Percentiles rank a stretch among this genome's conserved stretches.
Evolutionary conservation across 2,113 vertebrate species (phyloP).

Genomic region (Mastomys natalensis): DNA sequence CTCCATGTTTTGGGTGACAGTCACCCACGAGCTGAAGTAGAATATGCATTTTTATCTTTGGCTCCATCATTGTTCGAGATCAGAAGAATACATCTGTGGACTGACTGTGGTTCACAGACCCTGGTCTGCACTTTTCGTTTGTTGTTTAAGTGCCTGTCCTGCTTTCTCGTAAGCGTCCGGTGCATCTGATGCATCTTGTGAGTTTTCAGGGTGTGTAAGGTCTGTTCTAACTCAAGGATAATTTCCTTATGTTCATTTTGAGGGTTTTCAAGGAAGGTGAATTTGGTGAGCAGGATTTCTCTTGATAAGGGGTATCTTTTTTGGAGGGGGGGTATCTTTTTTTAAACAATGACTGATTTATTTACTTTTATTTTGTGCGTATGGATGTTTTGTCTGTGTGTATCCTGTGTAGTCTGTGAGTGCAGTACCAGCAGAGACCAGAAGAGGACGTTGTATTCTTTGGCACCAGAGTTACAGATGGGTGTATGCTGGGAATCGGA

Average conservation of each 20-base stretch:
- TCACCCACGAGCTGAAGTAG: not conserved
- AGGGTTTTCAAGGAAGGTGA: not conserved
- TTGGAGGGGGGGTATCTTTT: no score
- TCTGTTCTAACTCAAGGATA: not conserved
- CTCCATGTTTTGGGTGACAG: not conserved
- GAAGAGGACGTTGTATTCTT: not conserved
- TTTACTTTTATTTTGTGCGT: not conserved
- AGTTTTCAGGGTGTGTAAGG: not conserved
- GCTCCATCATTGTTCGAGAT: not conserved
- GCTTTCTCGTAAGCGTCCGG: not conserved
- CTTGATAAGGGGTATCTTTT: not conserved
- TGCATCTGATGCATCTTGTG: no score
- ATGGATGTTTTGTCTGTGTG: not conserved
- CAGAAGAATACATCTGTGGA: not conserved
- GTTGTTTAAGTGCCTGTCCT: not conserved
- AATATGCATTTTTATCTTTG: not conserved
- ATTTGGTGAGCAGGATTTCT: not conserved
- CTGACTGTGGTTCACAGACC: not conserved
- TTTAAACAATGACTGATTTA: not conserved
- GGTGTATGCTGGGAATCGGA: not conserved
- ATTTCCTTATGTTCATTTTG: slow-evolving; percentile 7
- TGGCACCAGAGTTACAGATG: not conserved
- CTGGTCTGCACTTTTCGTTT: not conserved
- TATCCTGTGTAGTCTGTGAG: not conserved
- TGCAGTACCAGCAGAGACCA: not conserved